These are phyloP conservation scores for Myrmecophaga tridactyla DNA, from an alignment of 2,113 vertebrate genomes.

Conservation along the genomic window DNA sequence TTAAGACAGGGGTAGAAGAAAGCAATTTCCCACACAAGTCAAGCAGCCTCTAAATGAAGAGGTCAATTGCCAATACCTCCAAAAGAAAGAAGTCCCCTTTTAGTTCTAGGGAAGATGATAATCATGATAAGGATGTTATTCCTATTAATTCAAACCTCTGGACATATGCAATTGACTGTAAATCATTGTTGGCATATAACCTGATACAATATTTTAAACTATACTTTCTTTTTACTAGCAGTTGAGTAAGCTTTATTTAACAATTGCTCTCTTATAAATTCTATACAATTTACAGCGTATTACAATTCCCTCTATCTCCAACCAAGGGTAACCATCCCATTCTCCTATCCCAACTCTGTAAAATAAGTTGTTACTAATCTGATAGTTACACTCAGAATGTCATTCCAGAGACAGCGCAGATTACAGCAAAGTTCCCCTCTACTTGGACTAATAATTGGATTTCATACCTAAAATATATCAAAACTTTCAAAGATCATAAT, in stretches of 20 bases:
- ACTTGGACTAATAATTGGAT: neutral
- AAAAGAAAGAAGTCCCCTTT: neutral
- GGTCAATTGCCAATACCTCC: too few relatives aligned
- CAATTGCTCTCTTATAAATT: too few relatives aligned
- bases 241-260: neutral
- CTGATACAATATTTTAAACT: neutral
- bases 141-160: neutral
- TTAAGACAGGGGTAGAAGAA: neutral
- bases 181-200: neutral
- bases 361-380: neutral
- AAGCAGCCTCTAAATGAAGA: neutral
- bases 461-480: constrained; percentile 35
- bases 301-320: neutral
- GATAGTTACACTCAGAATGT: neutral
- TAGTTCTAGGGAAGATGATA: too few relatives aligned
- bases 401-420: neutral
- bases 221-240: neutral
- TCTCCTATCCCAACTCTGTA: neutral
- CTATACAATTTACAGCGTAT: neutral
- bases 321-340: neutral
- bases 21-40: neutral
- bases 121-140: neutral
- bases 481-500: constrained; percentile 20
- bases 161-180: neutral
- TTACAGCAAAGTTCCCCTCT: neutral